Base-by-base conservation (phyloP, 2,797 vertebrate genomes). In the Cryptoprocta ferox region DNA sequence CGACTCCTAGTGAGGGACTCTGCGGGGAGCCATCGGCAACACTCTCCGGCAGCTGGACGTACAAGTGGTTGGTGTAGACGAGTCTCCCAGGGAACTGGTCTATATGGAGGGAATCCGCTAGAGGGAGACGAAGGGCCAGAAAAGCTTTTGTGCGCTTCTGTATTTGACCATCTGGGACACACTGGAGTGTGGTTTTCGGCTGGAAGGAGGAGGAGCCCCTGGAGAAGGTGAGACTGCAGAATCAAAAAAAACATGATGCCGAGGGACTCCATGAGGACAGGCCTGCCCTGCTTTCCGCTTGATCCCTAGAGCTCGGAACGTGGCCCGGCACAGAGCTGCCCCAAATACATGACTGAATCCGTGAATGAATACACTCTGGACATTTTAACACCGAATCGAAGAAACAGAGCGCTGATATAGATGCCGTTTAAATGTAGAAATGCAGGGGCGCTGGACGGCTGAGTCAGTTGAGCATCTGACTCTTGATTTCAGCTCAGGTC, bases 41-140 rank as follows among this genome's bases (percentile, higher is more conserved):
- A 14, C 42, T 61, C 53, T 42, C 19, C 37, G 3, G 37, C 9
- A 45, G 37, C 24, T 6, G n/a, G 24, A 11, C 12, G 3, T 21
- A 21, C 81, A 82, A 45, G 19, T 26, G 11, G 19, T 16, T 50
- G 6, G 35, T 19, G 48, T 32, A 35, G 37, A 35, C 2, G 7
- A 32, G 18, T 70, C 21, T 35, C 24, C 87, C 48, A 16, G n/a
- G 65, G 21, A 56, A 42, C 35, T 14, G 78, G 37, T 56, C 89
- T 19, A 68, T 19, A 68, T 15, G 24, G 37, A 45, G 78, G 39
- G 37, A 35, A 45, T 35, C 91, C 2, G 30, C 45, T 78, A 93
- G 81, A 45, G 35, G 91, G 59, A 56, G 91, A 53, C 82, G 68
- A 19, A 85, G 21, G n/a, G 71, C 32, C 91, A 56, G 90, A n/a